phyloP scores from a whole-genome alignment of 2,888 invertebrate genomes.

The Drosophila falleni region DNA sequence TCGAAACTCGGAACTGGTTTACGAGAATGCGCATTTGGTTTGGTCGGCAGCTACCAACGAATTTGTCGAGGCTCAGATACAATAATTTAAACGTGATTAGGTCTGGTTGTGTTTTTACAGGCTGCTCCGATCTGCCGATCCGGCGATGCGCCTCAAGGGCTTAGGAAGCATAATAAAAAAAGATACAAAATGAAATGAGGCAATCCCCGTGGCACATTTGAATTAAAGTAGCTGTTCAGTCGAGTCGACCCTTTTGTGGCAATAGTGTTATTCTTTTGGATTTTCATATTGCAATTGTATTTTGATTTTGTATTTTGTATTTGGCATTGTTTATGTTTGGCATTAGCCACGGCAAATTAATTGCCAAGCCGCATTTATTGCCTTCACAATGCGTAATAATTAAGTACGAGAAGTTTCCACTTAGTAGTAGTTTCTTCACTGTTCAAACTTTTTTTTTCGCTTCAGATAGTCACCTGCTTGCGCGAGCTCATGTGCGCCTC shows the following conservation, averaged over 20 bases:
- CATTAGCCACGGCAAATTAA: constrained; percentile 78
- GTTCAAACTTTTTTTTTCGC: no score
- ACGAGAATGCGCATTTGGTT: constrained; percentile 66
- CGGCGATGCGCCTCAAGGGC: constrained; percentile 73
- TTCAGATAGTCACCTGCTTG: background rate
- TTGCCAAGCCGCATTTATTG: constrained; percentile 70
- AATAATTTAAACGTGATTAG: constrained; percentile 86
- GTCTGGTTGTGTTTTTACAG: constrained; percentile 84
- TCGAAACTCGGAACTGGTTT: constrained; percentile 81
- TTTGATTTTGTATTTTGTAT: constrained; percentile 31
- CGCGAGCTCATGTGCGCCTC: background rate
- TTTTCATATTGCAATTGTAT: constrained; percentile 73
- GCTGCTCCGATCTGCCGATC: constrained; percentile 67
- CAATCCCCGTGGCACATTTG: constrained; percentile 62
- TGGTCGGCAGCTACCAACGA: constrained; percentile 63
- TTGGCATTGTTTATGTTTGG: constrained; percentile 66
- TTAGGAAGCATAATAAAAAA: constrained; percentile 68
- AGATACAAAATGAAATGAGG: constrained; percentile 37
- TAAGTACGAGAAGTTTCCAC: background rate
- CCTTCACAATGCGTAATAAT: background rate
- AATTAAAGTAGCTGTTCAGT: constrained; percentile 11
- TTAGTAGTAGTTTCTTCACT: background rate
- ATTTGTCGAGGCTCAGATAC: constrained; percentile 63
- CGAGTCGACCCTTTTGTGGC: constrained; percentile 46
- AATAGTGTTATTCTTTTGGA: constrained; percentile 72